These are phyloP conservation scores for Lucilia sericata DNA, from an alignment of 1,140 invertebrate species.

Conservation along the genomic window DNA sequence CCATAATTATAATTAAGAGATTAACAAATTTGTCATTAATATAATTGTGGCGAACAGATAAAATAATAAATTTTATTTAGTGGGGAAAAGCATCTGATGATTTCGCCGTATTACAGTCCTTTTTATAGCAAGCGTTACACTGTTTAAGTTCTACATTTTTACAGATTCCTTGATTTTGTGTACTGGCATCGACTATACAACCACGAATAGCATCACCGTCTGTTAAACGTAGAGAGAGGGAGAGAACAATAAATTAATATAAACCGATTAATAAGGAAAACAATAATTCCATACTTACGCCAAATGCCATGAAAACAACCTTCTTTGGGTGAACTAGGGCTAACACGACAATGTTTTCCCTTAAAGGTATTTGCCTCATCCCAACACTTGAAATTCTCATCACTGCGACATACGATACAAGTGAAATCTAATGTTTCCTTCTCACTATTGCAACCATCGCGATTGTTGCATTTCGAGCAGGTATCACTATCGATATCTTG, in stretches of 20 bases:
- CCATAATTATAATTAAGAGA: not conserved
- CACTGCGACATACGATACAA: conserved; percentile 53
- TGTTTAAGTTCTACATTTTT: not conserved
- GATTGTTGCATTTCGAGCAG: conserved; percentile 45
- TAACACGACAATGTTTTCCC: not conserved
- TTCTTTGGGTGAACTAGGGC: not conserved
- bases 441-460: conserved; percentile 49
- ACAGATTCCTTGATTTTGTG: conserved; percentile 42
- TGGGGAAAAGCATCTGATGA: not conserved
- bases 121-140: conserved; percentile 34
- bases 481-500: not conserved
- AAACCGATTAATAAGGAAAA: not conserved
- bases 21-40: too few relatives aligned
- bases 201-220: conserved; percentile 53
- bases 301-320: conserved; percentile 56
- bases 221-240: not conserved
- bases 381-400: conserved; percentile 46
- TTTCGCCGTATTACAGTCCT: conserved; percentile 47
- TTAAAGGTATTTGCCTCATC: not conserved
- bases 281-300: conserved; percentile 54
- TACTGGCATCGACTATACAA: conserved; percentile 49
- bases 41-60: too few relatives aligned
- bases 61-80: not conserved
- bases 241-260: not conserved
- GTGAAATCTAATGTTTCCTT: not conserved